Evolutionary conservation across 2,888 invertebrate genomes (phyloP).

Genomic region (Calliphora vomitoria): DNA sequence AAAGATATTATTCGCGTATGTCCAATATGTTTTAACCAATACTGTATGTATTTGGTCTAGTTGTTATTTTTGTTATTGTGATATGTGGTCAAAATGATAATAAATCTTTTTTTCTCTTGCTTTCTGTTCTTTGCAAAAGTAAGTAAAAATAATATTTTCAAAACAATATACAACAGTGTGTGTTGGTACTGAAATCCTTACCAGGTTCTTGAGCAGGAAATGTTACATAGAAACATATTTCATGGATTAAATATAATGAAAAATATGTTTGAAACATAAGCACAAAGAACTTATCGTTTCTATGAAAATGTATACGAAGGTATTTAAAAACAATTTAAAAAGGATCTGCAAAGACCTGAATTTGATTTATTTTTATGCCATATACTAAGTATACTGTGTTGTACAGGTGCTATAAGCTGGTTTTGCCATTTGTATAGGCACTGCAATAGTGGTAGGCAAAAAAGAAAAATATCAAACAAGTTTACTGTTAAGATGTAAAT

Average conservation of each 20-base stretch:
- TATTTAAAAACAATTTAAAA: constrained; percentile 13
- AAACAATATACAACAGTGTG: background rate
- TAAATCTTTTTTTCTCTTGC: constrained; percentile 15
- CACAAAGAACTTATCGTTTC: background rate
- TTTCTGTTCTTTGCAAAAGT: background rate
- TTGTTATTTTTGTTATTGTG: background rate
- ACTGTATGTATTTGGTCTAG: background rate
- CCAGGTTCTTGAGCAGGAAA: background rate
- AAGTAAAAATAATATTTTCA: background rate
- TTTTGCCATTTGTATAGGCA: background rate
- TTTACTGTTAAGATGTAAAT: too few relatives aligned
- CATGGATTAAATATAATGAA: background rate
- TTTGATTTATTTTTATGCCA: background rate
- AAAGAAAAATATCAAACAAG: too few relatives aligned
- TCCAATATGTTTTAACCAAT: too few relatives aligned
- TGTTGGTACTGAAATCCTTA: background rate
- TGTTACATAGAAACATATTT: background rate
- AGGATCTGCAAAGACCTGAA: background rate
- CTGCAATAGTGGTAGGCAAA: too few relatives aligned
- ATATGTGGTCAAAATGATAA: constrained; percentile 34
- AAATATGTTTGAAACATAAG: background rate
- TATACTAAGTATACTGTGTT: background rate
- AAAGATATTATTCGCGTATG: too few relatives aligned
- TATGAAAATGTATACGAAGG: background rate
- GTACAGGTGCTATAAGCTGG: background rate